phyloP scores from a whole-genome alignment of 2,113 vertebrate species.

The Hoplias malabaricus region DNA sequence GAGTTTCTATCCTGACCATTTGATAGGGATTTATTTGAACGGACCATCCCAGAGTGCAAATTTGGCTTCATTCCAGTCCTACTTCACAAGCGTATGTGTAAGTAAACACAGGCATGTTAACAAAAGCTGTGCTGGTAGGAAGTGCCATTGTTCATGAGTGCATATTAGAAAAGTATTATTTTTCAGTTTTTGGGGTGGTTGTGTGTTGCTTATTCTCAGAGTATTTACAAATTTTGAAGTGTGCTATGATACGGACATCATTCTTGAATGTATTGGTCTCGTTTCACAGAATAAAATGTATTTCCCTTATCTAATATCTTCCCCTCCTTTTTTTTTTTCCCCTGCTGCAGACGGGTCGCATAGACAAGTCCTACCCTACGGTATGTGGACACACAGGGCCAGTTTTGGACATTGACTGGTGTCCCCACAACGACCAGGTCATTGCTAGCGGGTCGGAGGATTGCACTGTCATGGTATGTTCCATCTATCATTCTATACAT shows the following conservation, averaged over 20 bases:
- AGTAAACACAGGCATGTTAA: neutral
- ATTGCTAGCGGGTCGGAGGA: conserved; percentile 96
- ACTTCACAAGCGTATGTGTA: too few relatives aligned
- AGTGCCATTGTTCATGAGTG: conserved; percentile 29
- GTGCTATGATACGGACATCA: conserved; percentile 44
- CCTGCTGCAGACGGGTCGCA: conserved; percentile 83
- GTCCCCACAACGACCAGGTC: conserved; percentile 94
- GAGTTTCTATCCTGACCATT: neutral
- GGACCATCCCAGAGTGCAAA: too few relatives aligned
- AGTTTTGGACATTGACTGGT: conserved; percentile 97
- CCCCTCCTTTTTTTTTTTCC: conserved; percentile 4
- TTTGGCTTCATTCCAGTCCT: too few relatives aligned
- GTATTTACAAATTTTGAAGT: neutral
- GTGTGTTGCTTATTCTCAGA: neutral
- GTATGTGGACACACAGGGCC: conserved; percentile 97
- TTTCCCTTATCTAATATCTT: neutral
- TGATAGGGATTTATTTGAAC: too few relatives aligned
- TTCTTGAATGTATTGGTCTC: neutral
- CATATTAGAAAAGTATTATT: neutral
- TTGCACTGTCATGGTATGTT: conserved; percentile 91
- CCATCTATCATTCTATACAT: neutral
- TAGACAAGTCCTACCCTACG: conserved; percentile 94
- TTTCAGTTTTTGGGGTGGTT: neutral
- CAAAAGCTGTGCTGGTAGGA: neutral
- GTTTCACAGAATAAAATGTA: neutral